A percentile compares a stretch with the other conserved stretches of the same genome.
phyloP scores from a whole-genome alignment of 2,888 invertebrate species.

The Hyposoter dolosus region DNA sequence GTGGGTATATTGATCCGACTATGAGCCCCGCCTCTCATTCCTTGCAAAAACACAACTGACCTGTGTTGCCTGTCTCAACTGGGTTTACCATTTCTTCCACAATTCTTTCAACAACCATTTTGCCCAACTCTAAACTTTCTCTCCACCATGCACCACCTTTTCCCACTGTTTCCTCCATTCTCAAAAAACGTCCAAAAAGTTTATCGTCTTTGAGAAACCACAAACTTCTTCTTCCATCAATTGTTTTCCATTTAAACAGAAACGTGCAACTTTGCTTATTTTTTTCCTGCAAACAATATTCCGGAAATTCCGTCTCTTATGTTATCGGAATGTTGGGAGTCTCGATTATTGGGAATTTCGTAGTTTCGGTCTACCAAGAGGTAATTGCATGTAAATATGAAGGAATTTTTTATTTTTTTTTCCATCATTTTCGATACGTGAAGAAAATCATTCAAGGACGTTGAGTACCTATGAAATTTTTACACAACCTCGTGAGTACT shows the following conservation, averaged over 20 bases:
- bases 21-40: constrained; percentile 75
- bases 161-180: neutral
- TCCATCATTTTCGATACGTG: too few species aligned
- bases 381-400: too few species aligned
- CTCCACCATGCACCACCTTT: neutral
- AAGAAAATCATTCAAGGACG: too few species aligned
- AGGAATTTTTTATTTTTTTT: too few species aligned
- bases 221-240: neutral
- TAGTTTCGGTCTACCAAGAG: too few species aligned
- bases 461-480: too few species aligned
- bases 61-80: constrained; percentile 54
- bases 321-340: neutral
- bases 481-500: too few species aligned
- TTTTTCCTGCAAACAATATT: neutral
- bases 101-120: constrained; percentile 7
- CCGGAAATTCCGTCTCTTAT: neutral
- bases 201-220: neutral
- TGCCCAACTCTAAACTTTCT: constrained; percentile 14
- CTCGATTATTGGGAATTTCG: neutral
- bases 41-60: constrained; percentile 71
- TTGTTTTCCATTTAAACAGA: neutral
- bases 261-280: neutral
- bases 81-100: constrained; percentile 18
- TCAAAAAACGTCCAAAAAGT: neutral
- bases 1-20: constrained; percentile 81